Evolutionary conservation across 1,140 invertebrate species (phyloP), one percentile per base, ranked within the genome.

Genomic region (Thaumatotibia leucotreta): DNA sequence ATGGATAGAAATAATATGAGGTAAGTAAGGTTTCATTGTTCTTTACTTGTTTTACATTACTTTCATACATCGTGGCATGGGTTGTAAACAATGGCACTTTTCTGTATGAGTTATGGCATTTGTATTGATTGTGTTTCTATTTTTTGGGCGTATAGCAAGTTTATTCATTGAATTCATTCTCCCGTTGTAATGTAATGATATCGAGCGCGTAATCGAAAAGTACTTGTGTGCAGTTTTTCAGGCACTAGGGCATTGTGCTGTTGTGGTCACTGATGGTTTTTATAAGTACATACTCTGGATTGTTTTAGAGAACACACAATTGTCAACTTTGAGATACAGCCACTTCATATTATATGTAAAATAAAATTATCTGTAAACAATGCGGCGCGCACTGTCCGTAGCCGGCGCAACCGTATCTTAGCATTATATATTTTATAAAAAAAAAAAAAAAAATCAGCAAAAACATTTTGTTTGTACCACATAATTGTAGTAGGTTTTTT

Each of bases 1-100:
- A 88, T 85, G 83, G 83, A 87, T 65, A 73, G 77, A 74, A 85
- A 84, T 76, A 86, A 87, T 86, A 85, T 85, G 79, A 85, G 83
- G 84, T 85, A 77, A n/a, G n/a, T n/a, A n/a, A 77, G 75, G 67
- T 73, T 75, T 81, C 77, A 68, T 77, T 77, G 64, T 82, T 61
- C 75, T 80, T 77, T 83, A 69, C 69, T 75, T 66, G 52, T 58
- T 58, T 58, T 58, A 54, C 52, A 61, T 58, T 67, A 67, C 69
- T 71, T 67, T 72, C 66, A 64, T 66, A 61, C 50, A 64, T 68
- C 24, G 52, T 66, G 35, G 23, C 45, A 45, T 61, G 24, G 8
- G 24, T 65, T 54, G 17, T 65, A 65, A 65, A 22, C 64, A 65
- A 52, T 52, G 24, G 22, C 23, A 24, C 24, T 23, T 45, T 9